A percentile compares a stretch with the other conserved stretches of the same genome.
These are phyloP conservation scores for Grantiella picta DNA, from an alignment of 2,113 vertebrate species.

Conservation along the genomic window DNA sequence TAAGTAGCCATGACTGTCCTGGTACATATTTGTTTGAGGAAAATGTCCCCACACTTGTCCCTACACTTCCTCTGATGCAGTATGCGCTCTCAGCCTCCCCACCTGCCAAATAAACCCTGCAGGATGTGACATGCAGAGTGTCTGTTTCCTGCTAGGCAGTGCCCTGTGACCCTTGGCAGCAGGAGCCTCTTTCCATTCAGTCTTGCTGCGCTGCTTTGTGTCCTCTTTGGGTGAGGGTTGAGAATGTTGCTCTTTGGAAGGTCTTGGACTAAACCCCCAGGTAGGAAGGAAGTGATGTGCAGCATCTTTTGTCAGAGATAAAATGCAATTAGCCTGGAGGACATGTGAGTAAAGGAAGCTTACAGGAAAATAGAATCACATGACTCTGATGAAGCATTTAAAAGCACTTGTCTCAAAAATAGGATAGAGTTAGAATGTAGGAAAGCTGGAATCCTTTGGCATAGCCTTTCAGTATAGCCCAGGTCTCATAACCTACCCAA, in stretches of 20 bases:
- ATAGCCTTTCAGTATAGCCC: background rate
- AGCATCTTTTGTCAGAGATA: conserved; percentile 62
- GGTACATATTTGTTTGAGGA: background rate
- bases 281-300: conserved; percentile 56
- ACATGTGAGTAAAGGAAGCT: conserved; percentile 49
- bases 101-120: background rate
- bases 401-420: conserved; percentile 36
- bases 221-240: background rate
- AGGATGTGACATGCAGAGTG: background rate
- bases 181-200: background rate
- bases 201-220: background rate
- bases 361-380: conserved; percentile 20
- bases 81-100: background rate
- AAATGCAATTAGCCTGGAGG: conserved; percentile 52
- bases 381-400: background rate
- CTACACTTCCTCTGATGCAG: background rate
- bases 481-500: background rate
- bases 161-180: conserved; percentile 20
- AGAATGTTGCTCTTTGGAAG: background rate
- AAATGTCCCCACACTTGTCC: background rate
- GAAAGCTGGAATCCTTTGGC: background rate
- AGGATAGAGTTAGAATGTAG: background rate
- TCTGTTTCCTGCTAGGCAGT: conserved; percentile 46
- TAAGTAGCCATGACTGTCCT: background rate
- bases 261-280: conserved; percentile 4